These are phyloP conservation scores for Oryctes rhinoceros DNA, from an alignment of 1,140 invertebrate species.

Conservation along the genomic window DNA sequence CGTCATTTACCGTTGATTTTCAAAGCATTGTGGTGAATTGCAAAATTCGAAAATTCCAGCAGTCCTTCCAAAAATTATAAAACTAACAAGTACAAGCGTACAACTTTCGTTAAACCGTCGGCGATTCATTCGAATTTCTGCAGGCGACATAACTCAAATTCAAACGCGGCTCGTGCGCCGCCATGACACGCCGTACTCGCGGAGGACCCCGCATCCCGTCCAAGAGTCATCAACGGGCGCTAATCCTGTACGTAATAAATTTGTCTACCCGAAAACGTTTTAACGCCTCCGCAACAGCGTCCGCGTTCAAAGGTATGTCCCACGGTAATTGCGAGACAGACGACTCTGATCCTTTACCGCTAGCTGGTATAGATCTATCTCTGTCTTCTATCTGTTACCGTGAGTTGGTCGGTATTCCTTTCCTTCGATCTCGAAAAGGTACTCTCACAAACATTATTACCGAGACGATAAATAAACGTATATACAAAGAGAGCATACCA, in stretches of 20 bases:
- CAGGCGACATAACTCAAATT: not conserved
- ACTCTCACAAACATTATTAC: slow-evolving; percentile 22
- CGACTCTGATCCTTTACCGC: slow-evolving; percentile 19
- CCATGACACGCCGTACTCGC: not conserved
- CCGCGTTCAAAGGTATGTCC: slow-evolving; percentile 20
- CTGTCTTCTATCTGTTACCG: not conserved
- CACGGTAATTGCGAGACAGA: slow-evolving; percentile 4
- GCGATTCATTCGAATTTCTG: not conserved
- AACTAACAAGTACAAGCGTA: not conserved
- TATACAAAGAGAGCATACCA: slow-evolving; percentile 4
- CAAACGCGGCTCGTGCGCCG: not conserved
- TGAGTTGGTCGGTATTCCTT: not conserved
- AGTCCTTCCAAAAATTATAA: not conserved
- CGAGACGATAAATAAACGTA: slow-evolving; percentile 8
- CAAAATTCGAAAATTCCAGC: too few species aligned
- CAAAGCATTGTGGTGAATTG: too few species aligned
- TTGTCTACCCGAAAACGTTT: slow-evolving; percentile 21
- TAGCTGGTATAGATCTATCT: not conserved
- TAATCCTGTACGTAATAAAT: slow-evolving; percentile 19
- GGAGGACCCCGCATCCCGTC: not conserved
- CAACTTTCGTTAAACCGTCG: not conserved
- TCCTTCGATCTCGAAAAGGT: slow-evolving; percentile 4
- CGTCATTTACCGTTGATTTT: too few species aligned
- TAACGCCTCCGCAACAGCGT: slow-evolving; percentile 3
- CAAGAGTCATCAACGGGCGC: not conserved